A percentile compares a stretch with the other conserved stretches of the same genome.
These are phyloP conservation scores for Gymnoscelis rufifasciata DNA, from an alignment of 2,888 invertebrate genomes.

Conservation along the genomic window DNA sequence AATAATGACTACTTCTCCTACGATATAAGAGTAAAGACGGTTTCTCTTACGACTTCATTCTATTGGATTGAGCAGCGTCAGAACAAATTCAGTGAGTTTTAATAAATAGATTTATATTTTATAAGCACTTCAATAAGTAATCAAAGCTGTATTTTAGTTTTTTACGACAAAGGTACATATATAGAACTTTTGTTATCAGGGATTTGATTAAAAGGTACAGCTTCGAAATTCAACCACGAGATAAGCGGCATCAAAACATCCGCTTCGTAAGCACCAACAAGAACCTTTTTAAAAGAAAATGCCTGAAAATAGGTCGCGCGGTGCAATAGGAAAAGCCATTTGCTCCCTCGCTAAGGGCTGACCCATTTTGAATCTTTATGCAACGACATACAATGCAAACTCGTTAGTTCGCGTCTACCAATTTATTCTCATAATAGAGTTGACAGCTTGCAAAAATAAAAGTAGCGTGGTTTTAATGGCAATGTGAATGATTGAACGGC, in stretches of 20 bases:
- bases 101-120: no score
- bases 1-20: no score
- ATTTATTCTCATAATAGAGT: conserved; percentile 13
- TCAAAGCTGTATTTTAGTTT: no score
- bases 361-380: conserved; percentile 50
- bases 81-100: no score
- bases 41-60: no score
- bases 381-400: conserved; percentile 41
- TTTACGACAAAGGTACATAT: no score
- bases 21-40: no score
- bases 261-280: conserved; percentile 4
- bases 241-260: conserved; percentile 3
- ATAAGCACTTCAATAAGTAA: no score
- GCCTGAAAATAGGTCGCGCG: conserved; percentile 33
- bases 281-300: conserved; percentile 30
- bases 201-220: no score
- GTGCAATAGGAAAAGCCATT: conserved; percentile 34
- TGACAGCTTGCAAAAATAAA: neutral
- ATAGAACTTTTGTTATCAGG: no score
- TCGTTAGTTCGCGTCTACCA: conserved; percentile 40
- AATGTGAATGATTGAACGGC: neutral
- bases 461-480: neutral
- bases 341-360: conserved; percentile 33
- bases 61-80: no score
- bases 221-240: neutral